phyloP scores from a whole-genome alignment of 2,113 vertebrate species.

The Poeciliopsis prolifica region DNA sequence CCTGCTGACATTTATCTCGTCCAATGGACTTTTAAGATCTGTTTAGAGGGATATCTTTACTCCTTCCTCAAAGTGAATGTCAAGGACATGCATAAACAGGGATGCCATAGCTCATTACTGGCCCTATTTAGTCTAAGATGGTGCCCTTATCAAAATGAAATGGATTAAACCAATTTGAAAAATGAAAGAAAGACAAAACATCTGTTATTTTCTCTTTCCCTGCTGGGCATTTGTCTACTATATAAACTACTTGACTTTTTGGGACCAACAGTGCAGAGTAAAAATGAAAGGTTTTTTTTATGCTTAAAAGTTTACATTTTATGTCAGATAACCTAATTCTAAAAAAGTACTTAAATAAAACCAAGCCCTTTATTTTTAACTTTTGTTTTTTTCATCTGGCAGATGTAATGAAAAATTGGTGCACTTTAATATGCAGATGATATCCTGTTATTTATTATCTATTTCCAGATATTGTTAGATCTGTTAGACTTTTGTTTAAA shows the following conservation, averaged over 20 bases:
- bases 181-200: slow-evolving; percentile 22
- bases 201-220: slow-evolving; percentile 49
- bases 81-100: slow-evolving; percentile 75
- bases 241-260: slow-evolving; percentile 61
- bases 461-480: no score
- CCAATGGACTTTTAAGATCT: slow-evolving; percentile 67
- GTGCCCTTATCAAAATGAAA: slow-evolving; percentile 71
- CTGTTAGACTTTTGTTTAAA: no score
- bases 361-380: no score
- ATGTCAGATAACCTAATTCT: not conserved
- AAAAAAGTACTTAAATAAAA: not conserved
- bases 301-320: not conserved
- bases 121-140: slow-evolving; percentile 70
- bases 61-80: slow-evolving; percentile 74
- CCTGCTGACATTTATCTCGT: slow-evolving; percentile 77
- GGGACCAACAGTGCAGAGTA: not conserved
- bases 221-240: slow-evolving; percentile 44
- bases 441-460: no score
- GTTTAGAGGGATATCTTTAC: slow-evolving; percentile 68
- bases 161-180: slow-evolving; percentile 71
- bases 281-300: not conserved
- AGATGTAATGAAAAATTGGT: no score
- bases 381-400: no score
- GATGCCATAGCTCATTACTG: slow-evolving; percentile 74
- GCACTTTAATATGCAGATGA: no score